Evolutionary conservation across 2,113 vertebrate genomes (phyloP).

Genomic region (Aplodontia rufa): DNA sequence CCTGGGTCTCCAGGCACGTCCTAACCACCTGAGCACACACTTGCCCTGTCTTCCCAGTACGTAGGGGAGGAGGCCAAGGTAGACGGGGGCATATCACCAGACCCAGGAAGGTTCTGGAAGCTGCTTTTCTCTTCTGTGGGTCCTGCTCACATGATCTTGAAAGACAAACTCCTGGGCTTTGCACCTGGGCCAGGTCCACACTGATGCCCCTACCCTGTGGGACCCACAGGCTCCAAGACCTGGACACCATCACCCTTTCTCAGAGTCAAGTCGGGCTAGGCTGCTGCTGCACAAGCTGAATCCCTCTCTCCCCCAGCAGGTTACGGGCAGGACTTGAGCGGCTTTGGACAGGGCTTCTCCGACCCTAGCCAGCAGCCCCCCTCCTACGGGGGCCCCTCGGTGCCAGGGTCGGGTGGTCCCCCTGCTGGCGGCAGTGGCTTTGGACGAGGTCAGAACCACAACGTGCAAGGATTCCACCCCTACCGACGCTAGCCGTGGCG

Average conservation of each 20-base stretch:
- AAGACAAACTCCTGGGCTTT: background rate
- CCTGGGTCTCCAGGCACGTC: too few species aligned
- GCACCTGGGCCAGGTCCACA: background rate
- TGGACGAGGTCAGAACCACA: constrained; percentile 98
- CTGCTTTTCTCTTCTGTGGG: background rate
- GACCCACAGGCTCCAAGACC: too few species aligned
- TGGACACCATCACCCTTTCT: background rate
- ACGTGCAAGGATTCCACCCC: constrained; percentile 98
- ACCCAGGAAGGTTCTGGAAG: background rate
- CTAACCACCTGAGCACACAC: background rate
- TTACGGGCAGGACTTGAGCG: constrained; percentile 98
- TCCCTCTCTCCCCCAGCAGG: constrained; percentile 83
- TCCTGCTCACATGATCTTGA: background rate
- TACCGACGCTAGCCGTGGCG: constrained; percentile 93
- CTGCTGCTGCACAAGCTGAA: constrained; percentile 39
- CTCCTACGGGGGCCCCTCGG: constrained; percentile 92
- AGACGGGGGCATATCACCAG: background rate
- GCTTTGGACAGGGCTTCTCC: constrained; percentile 96
- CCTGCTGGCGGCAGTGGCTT: constrained; percentile 91
- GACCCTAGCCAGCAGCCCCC: constrained; percentile 95
- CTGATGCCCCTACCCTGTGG: background rate
- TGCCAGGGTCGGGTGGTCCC: constrained; percentile 91
- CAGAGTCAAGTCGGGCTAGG: too few species aligned
- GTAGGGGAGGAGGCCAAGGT: background rate
- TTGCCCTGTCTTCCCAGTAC: too few species aligned